Conservation (phyloP, 2,797 vertebrate genomes). For the Threskiornis aethiopicus region DNA sequence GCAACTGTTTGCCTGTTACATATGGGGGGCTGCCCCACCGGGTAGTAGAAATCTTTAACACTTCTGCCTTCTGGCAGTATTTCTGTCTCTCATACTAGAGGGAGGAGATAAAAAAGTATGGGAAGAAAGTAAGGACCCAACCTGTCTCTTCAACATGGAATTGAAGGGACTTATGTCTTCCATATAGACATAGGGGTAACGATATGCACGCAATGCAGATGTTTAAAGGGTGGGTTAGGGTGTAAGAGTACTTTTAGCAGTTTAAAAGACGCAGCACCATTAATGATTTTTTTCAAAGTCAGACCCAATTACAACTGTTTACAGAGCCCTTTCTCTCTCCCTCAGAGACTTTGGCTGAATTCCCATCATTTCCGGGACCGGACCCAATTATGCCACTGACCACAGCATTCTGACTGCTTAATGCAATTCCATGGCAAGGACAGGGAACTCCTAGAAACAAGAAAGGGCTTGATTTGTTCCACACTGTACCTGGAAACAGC, state of each 20-base stretch:
- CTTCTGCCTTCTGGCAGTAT: neutral
- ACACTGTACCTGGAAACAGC: slow-evolving; percentile 35
- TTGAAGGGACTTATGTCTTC: neutral
- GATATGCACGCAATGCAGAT: neutral
- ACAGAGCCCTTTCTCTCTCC: slow-evolving; percentile 46
- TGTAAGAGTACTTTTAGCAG: neutral
- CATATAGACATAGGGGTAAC: neutral
- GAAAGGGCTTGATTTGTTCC: slow-evolving; percentile 40
- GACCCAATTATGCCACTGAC: slow-evolving; percentile 58
- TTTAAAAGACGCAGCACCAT: neutral
- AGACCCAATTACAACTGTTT: slow-evolving; percentile 48
- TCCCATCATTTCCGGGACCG: slow-evolving; percentile 11
- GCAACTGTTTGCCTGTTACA: neutral
- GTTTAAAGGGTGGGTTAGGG: neutral
- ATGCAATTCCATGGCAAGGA: slow-evolving; percentile 45
- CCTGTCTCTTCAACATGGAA: neutral
- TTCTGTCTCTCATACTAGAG: neutral
- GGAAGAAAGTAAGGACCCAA: neutral
- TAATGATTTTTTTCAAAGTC: slow-evolving; percentile 19
- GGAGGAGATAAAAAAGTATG: neutral
- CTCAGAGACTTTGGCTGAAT: slow-evolving; percentile 32
- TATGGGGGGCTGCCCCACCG: neutral
- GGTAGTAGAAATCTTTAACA: neutral
- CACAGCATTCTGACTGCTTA: slow-evolving; percentile 38
- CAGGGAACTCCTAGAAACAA: slow-evolving; percentile 59